phyloP scores from a whole-genome alignment of 2,113 vertebrate species.

The Chamaetylas fuelleborni region DNA sequence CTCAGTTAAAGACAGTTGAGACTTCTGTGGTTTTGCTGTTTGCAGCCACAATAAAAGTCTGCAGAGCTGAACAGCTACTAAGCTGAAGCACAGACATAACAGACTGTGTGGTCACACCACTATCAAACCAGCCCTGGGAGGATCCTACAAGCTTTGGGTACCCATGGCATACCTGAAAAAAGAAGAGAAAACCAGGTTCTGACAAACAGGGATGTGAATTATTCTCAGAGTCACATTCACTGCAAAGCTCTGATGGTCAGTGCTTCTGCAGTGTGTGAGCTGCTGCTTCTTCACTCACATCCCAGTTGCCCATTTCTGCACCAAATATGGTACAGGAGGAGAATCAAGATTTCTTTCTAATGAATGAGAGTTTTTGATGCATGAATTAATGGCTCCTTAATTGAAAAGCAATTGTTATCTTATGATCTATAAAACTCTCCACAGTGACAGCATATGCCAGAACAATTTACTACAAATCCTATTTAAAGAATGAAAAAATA shows the following conservation, averaged over 20 bases:
- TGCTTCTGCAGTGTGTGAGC: background rate
- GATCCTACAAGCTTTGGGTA: background rate
- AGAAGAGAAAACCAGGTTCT: background rate
- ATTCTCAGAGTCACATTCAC: background rate
- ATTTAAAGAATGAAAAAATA: background rate
- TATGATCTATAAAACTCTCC: background rate
- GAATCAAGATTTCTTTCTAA: background rate
- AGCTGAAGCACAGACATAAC: background rate
- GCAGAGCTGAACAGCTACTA: background rate
- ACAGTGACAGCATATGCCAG: background rate
- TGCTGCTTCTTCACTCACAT: background rate
- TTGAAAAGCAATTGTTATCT: background rate
- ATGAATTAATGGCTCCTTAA: background rate
- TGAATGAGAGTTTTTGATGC: background rate
- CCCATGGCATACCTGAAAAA: background rate
- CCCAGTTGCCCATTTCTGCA: background rate
- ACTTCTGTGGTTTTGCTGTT: background rate
- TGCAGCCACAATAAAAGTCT: background rate
- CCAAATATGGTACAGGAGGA: background rate
- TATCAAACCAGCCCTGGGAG: background rate
- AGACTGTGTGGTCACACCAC: background rate
- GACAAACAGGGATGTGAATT: background rate
- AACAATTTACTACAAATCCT: background rate
- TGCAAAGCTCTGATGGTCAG: background rate
- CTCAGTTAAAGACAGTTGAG: background rate